A percentile compares a stretch with the other conserved stretches of the same genome.
Evolutionary conservation across 2,797 vertebrate species (phyloP).

Genomic region (Takifugu rubripes): DNA sequence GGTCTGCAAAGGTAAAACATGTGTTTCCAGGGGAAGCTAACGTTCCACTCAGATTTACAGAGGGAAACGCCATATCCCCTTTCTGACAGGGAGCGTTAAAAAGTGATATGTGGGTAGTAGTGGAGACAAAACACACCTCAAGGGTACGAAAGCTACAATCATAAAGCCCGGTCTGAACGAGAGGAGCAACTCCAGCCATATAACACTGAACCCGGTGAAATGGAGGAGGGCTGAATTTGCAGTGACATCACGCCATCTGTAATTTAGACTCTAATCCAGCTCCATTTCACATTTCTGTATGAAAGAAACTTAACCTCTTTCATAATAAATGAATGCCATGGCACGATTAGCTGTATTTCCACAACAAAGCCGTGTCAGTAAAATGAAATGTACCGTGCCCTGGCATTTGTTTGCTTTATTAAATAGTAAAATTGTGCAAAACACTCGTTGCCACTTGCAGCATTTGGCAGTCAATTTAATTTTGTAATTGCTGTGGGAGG

Average conservation of each 20-base stretch:
- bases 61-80: slow-evolving; percentile 69
- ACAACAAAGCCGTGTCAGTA: slow-evolving; percentile 20
- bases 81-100: slow-evolving; percentile 69
- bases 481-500: slow-evolving; percentile 14
- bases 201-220: slow-evolving; percentile 42
- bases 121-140: slow-evolving; percentile 64
- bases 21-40: slow-evolving; percentile 66
- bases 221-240: slow-evolving; percentile 36
- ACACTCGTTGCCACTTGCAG: slow-evolving; percentile 19
- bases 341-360: slow-evolving; percentile 11
- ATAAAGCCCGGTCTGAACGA: slow-evolving; percentile 52
- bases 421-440: slow-evolving; percentile 23
- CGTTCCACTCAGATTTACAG: slow-evolving; percentile 64
- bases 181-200: slow-evolving; percentile 41
- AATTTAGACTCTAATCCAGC: slow-evolving; percentile 10
- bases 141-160: slow-evolving; percentile 46
- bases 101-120: slow-evolving; percentile 61
- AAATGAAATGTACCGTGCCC: slow-evolving; percentile 20
- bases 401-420: slow-evolving; percentile 26
- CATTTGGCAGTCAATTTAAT: slow-evolving; percentile 18
- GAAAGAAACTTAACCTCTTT: slow-evolving; percentile 15
- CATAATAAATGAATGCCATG: slow-evolving; percentile 19
- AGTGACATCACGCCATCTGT: slow-evolving; percentile 32
- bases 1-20: slow-evolving; percentile 72
- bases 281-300: slow-evolving; percentile 25